Evolutionary conservation across 2,888 invertebrate species (phyloP).

Genomic region (Ormyrus thymus): DNA sequence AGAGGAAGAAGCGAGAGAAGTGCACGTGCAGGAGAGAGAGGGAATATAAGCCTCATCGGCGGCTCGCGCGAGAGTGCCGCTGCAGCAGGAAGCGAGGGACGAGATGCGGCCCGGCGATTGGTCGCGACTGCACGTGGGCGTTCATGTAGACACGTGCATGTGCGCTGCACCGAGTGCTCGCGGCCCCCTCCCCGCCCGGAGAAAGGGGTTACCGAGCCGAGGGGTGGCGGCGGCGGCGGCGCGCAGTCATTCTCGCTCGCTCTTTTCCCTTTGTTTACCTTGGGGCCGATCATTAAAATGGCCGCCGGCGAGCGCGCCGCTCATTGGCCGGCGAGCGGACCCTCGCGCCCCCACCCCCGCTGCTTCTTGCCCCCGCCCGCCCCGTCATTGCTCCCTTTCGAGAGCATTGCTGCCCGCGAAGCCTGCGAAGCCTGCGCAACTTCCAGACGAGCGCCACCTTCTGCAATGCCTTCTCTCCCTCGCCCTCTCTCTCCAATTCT

Average conservation of each 20-base stretch:
- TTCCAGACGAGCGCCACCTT: constrained; percentile 2
- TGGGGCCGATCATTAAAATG: constrained; percentile 75
- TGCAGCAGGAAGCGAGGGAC: constrained; percentile 50
- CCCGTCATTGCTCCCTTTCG: constrained; percentile 47
- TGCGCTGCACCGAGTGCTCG: neutral
- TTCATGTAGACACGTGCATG: constrained; percentile 62
- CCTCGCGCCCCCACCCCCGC: constrained; percentile 1
- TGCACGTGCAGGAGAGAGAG: constrained; percentile 58
- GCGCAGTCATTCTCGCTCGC: constrained; percentile 68
- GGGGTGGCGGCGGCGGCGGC: constrained; percentile 59
- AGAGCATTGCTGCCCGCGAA: constrained; percentile 12
- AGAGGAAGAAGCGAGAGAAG: constrained; percentile 37
- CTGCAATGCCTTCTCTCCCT: neutral
- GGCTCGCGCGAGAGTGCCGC: neutral
- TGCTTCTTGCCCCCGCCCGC: constrained; percentile 23
- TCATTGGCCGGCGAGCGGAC: constrained; percentile 69
- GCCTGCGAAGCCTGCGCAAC: neutral
- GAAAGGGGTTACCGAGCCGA: constrained; percentile 65
- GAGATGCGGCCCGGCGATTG: constrained; percentile 66
- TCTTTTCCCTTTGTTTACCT: constrained; percentile 72
- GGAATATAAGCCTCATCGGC: constrained; percentile 27
- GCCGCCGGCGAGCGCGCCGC: constrained; percentile 71
- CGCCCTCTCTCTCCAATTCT: constrained; percentile 5
- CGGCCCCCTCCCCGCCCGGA: neutral
- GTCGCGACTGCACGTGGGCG: constrained; percentile 65